Conservation (phyloP, 2,113 vertebrate species). For the Pelecanus crispus region DNA sequence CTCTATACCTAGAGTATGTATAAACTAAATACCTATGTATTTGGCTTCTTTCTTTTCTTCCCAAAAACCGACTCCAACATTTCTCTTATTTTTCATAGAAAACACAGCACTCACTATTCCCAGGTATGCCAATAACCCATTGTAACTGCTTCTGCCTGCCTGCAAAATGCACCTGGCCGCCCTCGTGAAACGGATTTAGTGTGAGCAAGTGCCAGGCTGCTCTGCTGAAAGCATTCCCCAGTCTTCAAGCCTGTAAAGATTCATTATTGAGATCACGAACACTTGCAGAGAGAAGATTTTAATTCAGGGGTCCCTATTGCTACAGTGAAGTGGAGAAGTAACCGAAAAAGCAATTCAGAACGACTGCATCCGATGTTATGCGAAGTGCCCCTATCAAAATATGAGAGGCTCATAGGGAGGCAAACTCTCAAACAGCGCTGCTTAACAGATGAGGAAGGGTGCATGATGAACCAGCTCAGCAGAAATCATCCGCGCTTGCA, state of each 20-base stretch:
- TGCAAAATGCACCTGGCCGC: neutral
- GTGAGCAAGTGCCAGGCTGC: neutral
- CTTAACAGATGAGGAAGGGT: neutral
- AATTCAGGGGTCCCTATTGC: neutral
- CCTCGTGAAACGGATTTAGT: neutral
- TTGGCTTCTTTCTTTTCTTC: neutral
- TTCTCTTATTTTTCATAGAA: neutral
- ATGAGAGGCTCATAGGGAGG: neutral
- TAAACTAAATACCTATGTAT: neutral
- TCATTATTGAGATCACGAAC: neutral
- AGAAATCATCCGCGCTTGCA: conserved; percentile 1
- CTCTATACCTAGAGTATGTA: neutral
- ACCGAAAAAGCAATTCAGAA: neutral
- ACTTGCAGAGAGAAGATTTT: neutral
- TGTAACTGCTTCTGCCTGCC: neutral
- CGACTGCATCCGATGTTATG: fast-evolving
- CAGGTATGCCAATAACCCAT: neutral
- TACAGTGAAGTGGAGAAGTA: neutral
- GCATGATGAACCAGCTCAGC: neutral
- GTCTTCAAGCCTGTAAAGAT: neutral
- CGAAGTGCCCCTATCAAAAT: neutral
- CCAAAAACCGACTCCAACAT: neutral
- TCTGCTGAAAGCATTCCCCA: neutral
- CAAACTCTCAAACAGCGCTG: neutral
- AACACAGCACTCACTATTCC: neutral